Evolutionary conservation across 2,113 vertebrate species (phyloP), one percentile per base, ranked within the genome.

Genomic region (Melanotaenia duboulayi): DNA sequence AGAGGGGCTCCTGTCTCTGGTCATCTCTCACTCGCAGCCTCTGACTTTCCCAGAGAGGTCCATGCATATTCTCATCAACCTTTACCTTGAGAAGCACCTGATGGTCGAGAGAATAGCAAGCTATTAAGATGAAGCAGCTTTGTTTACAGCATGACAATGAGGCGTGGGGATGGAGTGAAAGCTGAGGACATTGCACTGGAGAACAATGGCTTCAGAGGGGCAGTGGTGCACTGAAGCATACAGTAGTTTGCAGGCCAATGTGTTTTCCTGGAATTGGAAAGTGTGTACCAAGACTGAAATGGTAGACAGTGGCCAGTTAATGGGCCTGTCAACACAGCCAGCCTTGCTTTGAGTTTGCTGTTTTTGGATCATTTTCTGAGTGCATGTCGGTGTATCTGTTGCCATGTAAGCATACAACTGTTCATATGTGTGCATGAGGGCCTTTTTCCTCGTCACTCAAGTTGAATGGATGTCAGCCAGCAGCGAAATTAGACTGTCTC

Each of bases 401-500:
- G 22, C 46, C 74, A 75, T 65, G 65, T 66, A 62, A 68, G 48
- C 63, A 24, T 46, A 62, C 61, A 32, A 19, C 20, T 69, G 76
- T 63, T 50, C 65, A 56, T 65, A 71, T 74, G 42, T 80, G 80
- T 70, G 59, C 51, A 55, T 17, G 79, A 71, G 67, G 84, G 64
- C 66, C 83, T 59, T 75, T 89, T 89, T 82, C 77, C 72, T 89
- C 89, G 89, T 92, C 85, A 86, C 81, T 92, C 88, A 91, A 78
- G 80, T 77, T 81, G 87, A 94, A 88, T 84, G 79, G 90, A 85
- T 72, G 81, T 77, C 85, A 89, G 87, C 86, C 89, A 84, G 80
- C 87, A 85, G 90, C 92, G 92, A 94, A 95, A 93, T 94, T 90
- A 90, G 83, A 70, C 88, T 88, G 89, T 87, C 90, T 87, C 86